Conservation (phyloP, 1,140 invertebrate genomes). For the Acromyrmex heyeri region DNA sequence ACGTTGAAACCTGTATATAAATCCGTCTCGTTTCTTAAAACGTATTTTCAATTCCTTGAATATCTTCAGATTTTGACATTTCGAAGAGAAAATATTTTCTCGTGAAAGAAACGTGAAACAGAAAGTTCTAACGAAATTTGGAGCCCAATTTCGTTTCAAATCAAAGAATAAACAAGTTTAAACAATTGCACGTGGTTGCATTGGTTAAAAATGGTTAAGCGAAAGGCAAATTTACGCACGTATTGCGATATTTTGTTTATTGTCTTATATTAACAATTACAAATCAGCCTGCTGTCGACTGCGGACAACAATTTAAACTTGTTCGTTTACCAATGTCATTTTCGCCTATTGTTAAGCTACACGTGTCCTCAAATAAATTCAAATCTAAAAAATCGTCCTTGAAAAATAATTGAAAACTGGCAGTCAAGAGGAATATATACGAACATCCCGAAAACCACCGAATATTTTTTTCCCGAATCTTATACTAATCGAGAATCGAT, state of each 20-base stretch:
- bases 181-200: slow-evolving; percentile 17
- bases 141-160: neutral
- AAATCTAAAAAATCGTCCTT: neutral
- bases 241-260: slow-evolving; percentile 9
- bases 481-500: neutral
- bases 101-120: neutral
- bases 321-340: neutral
- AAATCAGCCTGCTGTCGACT: slow-evolving; percentile 36
- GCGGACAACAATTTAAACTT: slow-evolving; percentile 44
- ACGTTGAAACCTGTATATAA: neutral
- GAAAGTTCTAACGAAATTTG: slow-evolving; percentile 16
- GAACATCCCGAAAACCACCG: neutral
- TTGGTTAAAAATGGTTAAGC: neutral
- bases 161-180: slow-evolving; percentile 20
- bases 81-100: neutral
- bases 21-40: neutral
- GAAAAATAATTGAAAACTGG: neutral
- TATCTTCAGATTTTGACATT: neutral
- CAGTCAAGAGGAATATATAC: neutral
- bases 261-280: slow-evolving; percentile 33
- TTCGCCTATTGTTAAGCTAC: neutral
- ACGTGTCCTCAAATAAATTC: neutral
- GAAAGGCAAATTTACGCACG: slow-evolving; percentile 45
- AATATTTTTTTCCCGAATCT: neutral
- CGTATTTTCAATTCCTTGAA: neutral